Evolutionary conservation across 2,888 invertebrate genomes (phyloP).

Genomic region (Xylota sylvarum): DNA sequence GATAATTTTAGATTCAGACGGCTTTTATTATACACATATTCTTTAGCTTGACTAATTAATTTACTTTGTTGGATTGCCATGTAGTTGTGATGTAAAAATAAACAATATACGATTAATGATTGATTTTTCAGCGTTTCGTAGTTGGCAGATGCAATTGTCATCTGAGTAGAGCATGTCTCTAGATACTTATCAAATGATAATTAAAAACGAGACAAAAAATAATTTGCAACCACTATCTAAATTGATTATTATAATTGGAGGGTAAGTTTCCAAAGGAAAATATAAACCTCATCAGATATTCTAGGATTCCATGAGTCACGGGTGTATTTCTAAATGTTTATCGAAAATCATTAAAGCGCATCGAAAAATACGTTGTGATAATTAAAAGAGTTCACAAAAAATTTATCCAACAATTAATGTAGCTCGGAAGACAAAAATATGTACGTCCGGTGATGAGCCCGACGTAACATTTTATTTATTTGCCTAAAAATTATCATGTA

Average conservation of each 20-base stretch:
- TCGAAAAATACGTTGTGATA: neutral
- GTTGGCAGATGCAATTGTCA: neutral
- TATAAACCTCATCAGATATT: neutral
- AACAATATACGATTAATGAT: constrained; percentile 3
- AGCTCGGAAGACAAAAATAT: neutral
- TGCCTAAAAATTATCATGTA: neutral
- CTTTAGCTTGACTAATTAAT: constrained; percentile 19
- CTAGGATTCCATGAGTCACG: neutral
- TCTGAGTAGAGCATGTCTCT: too few species aligned
- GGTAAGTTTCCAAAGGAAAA: neutral
- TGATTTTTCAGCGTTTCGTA: constrained; percentile 22
- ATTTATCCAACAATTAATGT: neutral
- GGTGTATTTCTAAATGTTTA: neutral
- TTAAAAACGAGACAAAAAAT: neutral
- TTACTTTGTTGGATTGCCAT: constrained; percentile 18
- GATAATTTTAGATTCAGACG: constrained; percentile 37
- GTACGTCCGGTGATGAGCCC: neutral
- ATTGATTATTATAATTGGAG: neutral
- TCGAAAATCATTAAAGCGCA: neutral
- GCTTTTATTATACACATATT: constrained; percentile 2
- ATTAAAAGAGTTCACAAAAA: neutral
- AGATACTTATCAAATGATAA: neutral
- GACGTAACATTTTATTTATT: neutral
- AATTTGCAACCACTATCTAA: neutral
- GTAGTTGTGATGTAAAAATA: constrained; percentile 24